Evolutionary conservation across 2,888 invertebrate species (phyloP).

Genomic region (Nemapogon koenigi): DNA sequence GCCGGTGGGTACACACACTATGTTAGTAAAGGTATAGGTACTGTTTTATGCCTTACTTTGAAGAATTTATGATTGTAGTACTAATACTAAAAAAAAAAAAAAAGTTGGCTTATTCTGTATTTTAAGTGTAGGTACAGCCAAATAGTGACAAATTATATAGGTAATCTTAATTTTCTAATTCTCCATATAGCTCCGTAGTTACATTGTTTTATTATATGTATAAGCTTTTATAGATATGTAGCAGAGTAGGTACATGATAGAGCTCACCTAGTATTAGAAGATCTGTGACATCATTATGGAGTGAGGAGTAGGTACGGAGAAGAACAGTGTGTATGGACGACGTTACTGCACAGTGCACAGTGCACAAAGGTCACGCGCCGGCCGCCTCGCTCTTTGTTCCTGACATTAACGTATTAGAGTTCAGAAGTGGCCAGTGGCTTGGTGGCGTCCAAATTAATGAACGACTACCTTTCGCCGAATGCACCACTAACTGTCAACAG

Average conservation of each 20-base stretch:
- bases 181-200: no score
- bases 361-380: constrained; percentile 44
- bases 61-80: no score
- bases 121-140: no score
- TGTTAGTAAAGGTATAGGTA: no score
- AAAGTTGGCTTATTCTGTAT: no score
- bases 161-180: no score
- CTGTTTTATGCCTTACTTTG: no score
- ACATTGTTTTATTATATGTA: no score
- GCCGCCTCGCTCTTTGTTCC: constrained; percentile 38
- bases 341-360: no score
- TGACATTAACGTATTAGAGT: constrained; percentile 2
- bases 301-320: background rate
- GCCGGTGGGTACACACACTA: no score
- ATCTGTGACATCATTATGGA: background rate
- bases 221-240: background rate
- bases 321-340: background rate
- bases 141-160: no score
- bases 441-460: constrained; percentile 18
- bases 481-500: constrained; percentile 40
- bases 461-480: constrained; percentile 32
- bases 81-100: no score
- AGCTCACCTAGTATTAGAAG: background rate
- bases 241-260: background rate
- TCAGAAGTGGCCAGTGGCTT: constrained; percentile 1